Conservation (phyloP, 30 jellyfish, hydroid and myxozoan genomes). For the Mastigias papua region DNA sequence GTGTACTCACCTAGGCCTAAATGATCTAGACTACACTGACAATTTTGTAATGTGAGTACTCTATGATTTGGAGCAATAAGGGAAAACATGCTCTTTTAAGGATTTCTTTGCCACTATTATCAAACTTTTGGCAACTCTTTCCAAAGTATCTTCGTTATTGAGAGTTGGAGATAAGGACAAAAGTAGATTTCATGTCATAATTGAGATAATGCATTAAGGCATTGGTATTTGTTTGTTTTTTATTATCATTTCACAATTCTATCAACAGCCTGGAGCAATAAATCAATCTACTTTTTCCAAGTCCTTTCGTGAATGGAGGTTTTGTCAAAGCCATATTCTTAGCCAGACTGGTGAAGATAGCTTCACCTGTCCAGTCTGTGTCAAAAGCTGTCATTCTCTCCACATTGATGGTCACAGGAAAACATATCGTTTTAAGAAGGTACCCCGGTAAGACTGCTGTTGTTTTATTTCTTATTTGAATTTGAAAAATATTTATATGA, state of each 20-base stretch:
- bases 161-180: background rate
- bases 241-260: background rate
- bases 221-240: too few relatives aligned
- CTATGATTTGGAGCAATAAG: too few relatives aligned
- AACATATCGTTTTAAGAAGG: constrained; percentile 59
- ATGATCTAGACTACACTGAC: background rate
- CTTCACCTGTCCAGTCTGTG: constrained; percentile 8
- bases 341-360: background rate
- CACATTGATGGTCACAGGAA: constrained; percentile 50
- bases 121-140: background rate
- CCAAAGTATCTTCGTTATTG: background rate
- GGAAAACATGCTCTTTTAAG: too few relatives aligned
- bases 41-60: background rate
- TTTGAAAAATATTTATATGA: background rate
- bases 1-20: background rate
- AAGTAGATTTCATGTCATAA: background rate
- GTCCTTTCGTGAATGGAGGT: background rate
- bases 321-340: background rate
- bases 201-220: background rate
- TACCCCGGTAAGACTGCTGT: constrained; percentile 32
- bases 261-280: constrained; percentile 5
- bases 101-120: too few relatives aligned
- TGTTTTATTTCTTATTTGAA: background rate
- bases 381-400: constrained; percentile 16
- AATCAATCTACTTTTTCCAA: background rate